phyloP scores from a whole-genome alignment of 2,797 vertebrate species.

The Pseudopleuronectes americanus region DNA sequence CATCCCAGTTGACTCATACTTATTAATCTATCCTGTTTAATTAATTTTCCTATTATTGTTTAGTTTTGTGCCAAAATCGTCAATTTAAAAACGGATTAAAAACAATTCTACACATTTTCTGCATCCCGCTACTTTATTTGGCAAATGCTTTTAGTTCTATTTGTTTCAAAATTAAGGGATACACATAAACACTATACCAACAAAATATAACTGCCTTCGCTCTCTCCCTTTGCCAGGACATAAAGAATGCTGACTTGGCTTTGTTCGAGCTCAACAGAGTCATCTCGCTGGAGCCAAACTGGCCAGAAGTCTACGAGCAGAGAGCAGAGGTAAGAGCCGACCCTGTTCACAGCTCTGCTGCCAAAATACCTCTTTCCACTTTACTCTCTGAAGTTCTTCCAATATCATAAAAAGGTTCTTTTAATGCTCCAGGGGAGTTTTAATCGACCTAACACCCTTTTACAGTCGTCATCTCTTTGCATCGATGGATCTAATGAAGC shows the following conservation, averaged over 20 bases:
- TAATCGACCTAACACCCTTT: neutral
- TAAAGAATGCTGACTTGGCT: constrained; percentile 96
- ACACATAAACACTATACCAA: neutral
- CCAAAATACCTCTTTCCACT: too few species aligned
- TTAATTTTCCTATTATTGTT: too few species aligned
- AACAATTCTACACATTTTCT: too few species aligned
- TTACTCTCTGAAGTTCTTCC: neutral
- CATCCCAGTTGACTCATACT: too few species aligned
- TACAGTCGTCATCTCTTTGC: neutral
- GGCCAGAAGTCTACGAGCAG: constrained; percentile 95
- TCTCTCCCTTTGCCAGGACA: constrained; percentile 83
- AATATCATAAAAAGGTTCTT: neutral
- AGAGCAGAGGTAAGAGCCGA: constrained; percentile 90
- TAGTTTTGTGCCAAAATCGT: too few species aligned
- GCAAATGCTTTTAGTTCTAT: neutral
- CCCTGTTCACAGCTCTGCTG: neutral
- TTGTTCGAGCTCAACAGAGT: constrained; percentile 95
- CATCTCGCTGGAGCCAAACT: constrained; percentile 90
- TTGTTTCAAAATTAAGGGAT: neutral
- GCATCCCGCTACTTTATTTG: too few species aligned
- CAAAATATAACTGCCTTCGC: constrained; percentile 1
- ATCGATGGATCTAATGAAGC: neutral
- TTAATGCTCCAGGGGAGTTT: neutral
- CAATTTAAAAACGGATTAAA: too few species aligned
- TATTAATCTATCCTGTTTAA: too few species aligned